Base-by-base conservation (phyloP, 2,113 vertebrate genomes). In the Oncorhynchus mykiss region DNA sequence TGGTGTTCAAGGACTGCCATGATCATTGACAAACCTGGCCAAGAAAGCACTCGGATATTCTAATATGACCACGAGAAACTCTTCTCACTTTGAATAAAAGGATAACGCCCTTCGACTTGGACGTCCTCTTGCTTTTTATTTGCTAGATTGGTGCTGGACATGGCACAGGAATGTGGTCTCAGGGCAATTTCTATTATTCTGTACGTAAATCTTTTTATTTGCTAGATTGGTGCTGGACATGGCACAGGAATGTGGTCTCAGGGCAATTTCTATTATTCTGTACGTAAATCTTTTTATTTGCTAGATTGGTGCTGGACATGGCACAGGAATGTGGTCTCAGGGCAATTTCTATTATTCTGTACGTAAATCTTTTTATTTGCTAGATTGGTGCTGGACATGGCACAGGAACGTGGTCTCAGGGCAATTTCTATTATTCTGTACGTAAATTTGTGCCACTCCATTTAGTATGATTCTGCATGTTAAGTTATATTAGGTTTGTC, bases 11-110 rank as follows among this genome's bases (percentile, higher is more conserved):
- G 68, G 79, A 82, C 82, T 79, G 69, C 73, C 31, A n/a, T 79
- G 82, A 73, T 75, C 80, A 70, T 16, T 74, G 84, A 59, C 54
- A 24, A 64, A 74, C 71, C 83, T 60, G 76, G 83, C 89, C 90
- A 91, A 90, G 83, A 89, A 88, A 90, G 82, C 87, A 88, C 84
- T 88, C 6, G 76, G 60, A 80, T 83, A 83, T 79, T 83, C 79
- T 71, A 79, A 83, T 78, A 78, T 73, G 73, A 45, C 39, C 39
- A 9, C 65, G 48, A 24, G 7, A 13, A 57, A 27, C 80, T 65
- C 48, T 60, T 78, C 75, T 73, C 78, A 64, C 70, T 74, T 69
- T 72, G 77, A 79, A 75, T 75, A 39, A 74, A 73, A 76, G 81
- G 65, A 51, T 34, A 34, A 70, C 13, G 82, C 25, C 80, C 86